Evolutionary conservation across 2,797 vertebrate species (phyloP).

Genomic region (Tapirus indicus): DNA sequence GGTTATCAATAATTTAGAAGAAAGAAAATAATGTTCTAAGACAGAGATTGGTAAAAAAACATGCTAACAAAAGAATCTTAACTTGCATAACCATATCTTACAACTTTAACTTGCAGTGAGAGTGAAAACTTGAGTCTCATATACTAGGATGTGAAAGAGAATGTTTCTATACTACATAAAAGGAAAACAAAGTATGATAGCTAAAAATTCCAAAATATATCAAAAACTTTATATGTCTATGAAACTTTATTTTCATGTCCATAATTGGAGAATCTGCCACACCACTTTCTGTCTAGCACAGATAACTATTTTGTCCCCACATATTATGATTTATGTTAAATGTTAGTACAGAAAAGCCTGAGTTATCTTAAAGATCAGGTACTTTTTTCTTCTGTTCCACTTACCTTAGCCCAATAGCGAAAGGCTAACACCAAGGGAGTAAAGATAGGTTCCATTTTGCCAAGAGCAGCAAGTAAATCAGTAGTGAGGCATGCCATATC

Average conservation of each 20-base stretch:
- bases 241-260: slow-evolving; percentile 38
- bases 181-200: slow-evolving; percentile 28
- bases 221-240: background rate
- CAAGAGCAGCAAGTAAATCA: slow-evolving; percentile 95
- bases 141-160: slow-evolving; percentile 40
- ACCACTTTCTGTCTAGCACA: background rate
- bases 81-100: background rate
- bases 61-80: background rate
- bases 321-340: background rate
- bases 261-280: background rate
- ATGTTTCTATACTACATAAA: background rate
- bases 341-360: background rate
- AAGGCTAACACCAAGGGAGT: slow-evolving; percentile 97
- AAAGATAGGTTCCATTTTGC: slow-evolving; percentile 95
- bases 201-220: slow-evolving; percentile 8
- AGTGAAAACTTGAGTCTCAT: slow-evolving; percentile 14
- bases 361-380: slow-evolving; percentile 35
- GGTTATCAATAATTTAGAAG: background rate
- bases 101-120: background rate
- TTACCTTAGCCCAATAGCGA: slow-evolving; percentile 98
- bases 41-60: background rate
- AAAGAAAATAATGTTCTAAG: background rate
- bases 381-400: slow-evolving; percentile 70
- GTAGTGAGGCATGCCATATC: slow-evolving; percentile 98
- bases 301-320: slow-evolving; percentile 23